A percentile compares a stretch with the other conserved stretches of the same genome.
Evolutionary conservation across 2,888 invertebrate species (phyloP).

Genomic region (Notocelia uddmanniana): DNA sequence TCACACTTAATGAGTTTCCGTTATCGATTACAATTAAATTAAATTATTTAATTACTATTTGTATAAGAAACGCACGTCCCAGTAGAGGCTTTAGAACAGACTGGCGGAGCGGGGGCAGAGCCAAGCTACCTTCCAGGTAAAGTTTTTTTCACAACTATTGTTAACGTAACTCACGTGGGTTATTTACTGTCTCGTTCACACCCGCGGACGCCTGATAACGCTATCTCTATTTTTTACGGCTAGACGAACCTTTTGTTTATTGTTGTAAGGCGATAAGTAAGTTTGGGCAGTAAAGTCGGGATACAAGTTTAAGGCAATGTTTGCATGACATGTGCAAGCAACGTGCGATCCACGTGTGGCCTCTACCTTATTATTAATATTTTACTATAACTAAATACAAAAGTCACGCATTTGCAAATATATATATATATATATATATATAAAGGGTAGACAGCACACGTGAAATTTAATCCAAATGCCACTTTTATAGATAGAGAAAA

Average conservation of each 20-base stretch:
- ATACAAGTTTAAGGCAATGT: constrained; percentile 59
- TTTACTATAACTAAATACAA: no score
- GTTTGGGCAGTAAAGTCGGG: constrained; percentile 53
- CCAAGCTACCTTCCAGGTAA: constrained; percentile 80
- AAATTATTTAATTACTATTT: constrained; percentile 15
- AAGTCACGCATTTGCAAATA: no score
- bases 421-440: no score
- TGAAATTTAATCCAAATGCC: no score
- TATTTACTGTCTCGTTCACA: constrained; percentile 65
- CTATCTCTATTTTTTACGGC: constrained; percentile 60
- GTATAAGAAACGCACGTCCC: constrained; percentile 59
- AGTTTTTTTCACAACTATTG: constrained; percentile 79
- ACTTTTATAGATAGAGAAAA: no score
- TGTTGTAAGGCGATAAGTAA: constrained; percentile 69
- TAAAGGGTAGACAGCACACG: no score
- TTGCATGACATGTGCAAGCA: constrained; percentile 61
- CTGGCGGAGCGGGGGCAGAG: constrained; percentile 68
- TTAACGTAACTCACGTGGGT: constrained; percentile 81
- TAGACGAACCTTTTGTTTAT: constrained; percentile 74
- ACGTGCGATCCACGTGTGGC: constrained; percentile 60
- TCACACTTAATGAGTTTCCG: constrained; percentile 56
- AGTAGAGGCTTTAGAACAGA: constrained; percentile 70
- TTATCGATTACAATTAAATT: constrained; percentile 37
- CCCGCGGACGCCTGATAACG: constrained; percentile 52
- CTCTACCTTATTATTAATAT: background rate